Conservation (phyloP, 2,888 invertebrate genomes). For the Xylota sylvarum region DNA sequence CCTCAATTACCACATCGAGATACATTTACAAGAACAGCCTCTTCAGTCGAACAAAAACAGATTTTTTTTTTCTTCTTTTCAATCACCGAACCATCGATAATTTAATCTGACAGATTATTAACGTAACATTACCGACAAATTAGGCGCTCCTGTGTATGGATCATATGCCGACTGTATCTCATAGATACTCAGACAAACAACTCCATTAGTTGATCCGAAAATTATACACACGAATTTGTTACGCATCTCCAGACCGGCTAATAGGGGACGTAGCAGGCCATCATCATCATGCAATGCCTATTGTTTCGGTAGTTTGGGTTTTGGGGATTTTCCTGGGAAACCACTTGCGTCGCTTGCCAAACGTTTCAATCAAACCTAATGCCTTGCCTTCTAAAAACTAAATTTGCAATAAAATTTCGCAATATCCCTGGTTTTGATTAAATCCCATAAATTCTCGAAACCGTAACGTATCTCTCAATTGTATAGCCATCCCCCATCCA, state of each 20-base stretch:
- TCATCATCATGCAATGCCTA: not conserved
- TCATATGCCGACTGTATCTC: slow-evolving; percentile 25
- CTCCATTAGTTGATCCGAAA: slow-evolving; percentile 74
- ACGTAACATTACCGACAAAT: slow-evolving; percentile 74
- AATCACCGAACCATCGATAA: slow-evolving; percentile 62
- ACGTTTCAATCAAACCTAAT: slow-evolving; percentile 58
- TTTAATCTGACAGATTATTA: slow-evolving; percentile 75
- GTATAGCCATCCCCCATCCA: slow-evolving; percentile 4
- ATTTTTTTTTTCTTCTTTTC: not conserved
- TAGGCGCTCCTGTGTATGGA: slow-evolving; percentile 50
- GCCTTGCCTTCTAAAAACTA: slow-evolving; percentile 40
- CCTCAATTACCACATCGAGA: slow-evolving; percentile 63
- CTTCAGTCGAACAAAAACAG: slow-evolving; percentile 29
- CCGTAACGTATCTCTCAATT: slow-evolving; percentile 56
- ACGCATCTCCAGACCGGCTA: slow-evolving; percentile 63
- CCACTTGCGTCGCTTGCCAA: slow-evolving; percentile 22
- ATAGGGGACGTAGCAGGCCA: slow-evolving; percentile 22
- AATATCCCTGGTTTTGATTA: slow-evolving; percentile 72
- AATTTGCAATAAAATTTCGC: slow-evolving; percentile 72
- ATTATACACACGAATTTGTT: slow-evolving; percentile 68
- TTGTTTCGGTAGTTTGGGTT: slow-evolving; percentile 30
- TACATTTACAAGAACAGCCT: slow-evolving; percentile 2
- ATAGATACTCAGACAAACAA: slow-evolving; percentile 63
- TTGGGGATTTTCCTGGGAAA: slow-evolving; percentile 19
- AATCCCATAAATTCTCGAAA: slow-evolving; percentile 72